Evolutionary conservation across 2,113 vertebrate genomes (phyloP), one percentile per base, ranked within the genome.

Genomic region (Engystomops pustulosus): DNA sequence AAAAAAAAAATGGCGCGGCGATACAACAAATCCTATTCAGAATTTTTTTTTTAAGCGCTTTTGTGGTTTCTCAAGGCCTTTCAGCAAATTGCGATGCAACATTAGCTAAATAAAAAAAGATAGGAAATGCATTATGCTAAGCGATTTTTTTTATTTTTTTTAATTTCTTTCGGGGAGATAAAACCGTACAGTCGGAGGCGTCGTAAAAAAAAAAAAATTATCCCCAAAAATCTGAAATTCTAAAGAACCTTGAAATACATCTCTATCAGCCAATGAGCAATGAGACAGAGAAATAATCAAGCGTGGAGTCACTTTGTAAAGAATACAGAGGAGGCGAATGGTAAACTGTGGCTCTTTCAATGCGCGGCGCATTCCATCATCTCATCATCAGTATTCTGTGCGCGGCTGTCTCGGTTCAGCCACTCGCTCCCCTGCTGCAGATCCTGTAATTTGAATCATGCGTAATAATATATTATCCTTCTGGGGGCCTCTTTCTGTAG

Each of bases 401-500:
- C 89, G 89, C 62, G 86, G 89, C 91, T 90, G 89, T 91, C 91
- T 91, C 91, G 89, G 90, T 92, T 91, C 92, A 93, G 89, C 91
- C 92, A 90, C 88, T 88, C 89, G 91, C 89, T 93, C 90, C 91
- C 92, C 92, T 92, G 91, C 93, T 92, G 93, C 91, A 93, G 91
- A 93, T 92, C 90, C 92, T 93, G 91, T 94, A 93, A 94, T 94
- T 93, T 93, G 93, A 94, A 94, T 94, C 93, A 93, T 93, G 92
- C 88, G 89, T 94, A 94, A 95, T 95, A 94, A 94, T 94, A 93
- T 94, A 94, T 94, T 94, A 94, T 92, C 90, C 93, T 93, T 91
- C 92, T 88, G 93, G 92, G 94, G 92, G 87, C 91, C 90, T 92
- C 91, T 91, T 94, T 92, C 91, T 90, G 90, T 92, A 93, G 90